Evolutionary conservation across 2,113 vertebrate genomes (phyloP).

Genomic region (Hydropotes inermis): DNA sequence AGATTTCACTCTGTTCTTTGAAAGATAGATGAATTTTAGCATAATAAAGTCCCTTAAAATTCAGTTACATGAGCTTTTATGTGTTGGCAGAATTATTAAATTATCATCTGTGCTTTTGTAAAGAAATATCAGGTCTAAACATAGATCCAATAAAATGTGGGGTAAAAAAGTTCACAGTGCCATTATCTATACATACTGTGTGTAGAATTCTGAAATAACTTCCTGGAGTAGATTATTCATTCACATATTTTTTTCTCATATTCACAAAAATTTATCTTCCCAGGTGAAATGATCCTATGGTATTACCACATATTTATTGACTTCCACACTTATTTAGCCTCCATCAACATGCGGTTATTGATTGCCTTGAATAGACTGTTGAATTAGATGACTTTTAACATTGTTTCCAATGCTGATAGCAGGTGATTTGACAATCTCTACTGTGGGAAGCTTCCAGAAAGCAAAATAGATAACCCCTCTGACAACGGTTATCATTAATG

Average conservation of each 20-base stretch:
- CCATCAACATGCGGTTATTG: not conserved
- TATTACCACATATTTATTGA: not conserved
- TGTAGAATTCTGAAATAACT: not conserved
- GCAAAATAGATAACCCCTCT: not conserved
- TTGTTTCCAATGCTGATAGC: not conserved
- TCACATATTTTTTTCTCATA: not conserved
- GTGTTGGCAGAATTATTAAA: not conserved
- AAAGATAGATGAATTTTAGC: not conserved
- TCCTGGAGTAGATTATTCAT: not conserved
- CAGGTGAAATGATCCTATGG: not conserved
- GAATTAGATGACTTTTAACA: not conserved
- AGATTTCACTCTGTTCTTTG: not conserved
- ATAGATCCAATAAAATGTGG: not conserved
- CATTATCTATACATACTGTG: not conserved
- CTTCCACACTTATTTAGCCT: not conserved
- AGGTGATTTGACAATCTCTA: not conserved
- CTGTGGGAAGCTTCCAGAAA: not conserved
- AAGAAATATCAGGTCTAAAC: not conserved
- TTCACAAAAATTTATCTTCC: not conserved
- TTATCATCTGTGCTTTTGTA: slow-evolving; percentile 17
- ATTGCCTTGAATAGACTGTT: not conserved
- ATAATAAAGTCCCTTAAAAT: not conserved
- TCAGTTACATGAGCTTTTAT: not conserved
- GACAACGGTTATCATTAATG: not conserved
- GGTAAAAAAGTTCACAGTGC: not conserved